Conservation (phyloP, 2,888 invertebrate genomes). For the Trissonchulus latispiculum region DNA sequence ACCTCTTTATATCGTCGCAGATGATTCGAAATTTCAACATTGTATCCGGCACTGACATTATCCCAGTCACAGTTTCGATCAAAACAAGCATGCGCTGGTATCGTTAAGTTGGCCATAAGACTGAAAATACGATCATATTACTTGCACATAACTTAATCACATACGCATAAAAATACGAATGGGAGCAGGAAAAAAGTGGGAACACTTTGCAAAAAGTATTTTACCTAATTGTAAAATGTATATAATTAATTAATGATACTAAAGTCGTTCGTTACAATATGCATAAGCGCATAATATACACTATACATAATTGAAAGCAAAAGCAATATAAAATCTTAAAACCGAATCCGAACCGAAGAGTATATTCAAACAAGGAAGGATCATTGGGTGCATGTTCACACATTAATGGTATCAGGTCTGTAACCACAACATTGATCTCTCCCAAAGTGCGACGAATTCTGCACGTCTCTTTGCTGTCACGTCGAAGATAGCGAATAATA, state of each 20-base stretch:
- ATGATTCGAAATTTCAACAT: constrained; percentile 2
- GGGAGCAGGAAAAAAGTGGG: too few species aligned
- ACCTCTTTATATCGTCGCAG: constrained; percentile 17
- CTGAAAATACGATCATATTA: too few species aligned
- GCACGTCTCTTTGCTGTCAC: constrained; percentile 70
- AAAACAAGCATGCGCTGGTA: constrained; percentile 63
- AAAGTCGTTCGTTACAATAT: too few species aligned
- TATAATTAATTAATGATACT: too few species aligned
- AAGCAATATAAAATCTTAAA: too few species aligned
- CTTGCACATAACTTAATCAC: too few species aligned
- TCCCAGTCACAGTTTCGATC: constrained; percentile 4
- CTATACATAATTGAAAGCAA: too few species aligned
- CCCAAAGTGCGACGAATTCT: constrained; percentile 78
- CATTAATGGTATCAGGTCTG: constrained; percentile 78
- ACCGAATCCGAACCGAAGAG: too few species aligned
- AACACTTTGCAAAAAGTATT: too few species aligned
- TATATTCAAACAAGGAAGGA: constrained; percentile 70
- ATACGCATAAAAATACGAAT: too few species aligned
- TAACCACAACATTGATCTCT: constrained; percentile 72
- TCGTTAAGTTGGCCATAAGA: constrained; percentile 81
- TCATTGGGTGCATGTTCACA: constrained; percentile 64
- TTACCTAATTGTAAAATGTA: too few species aligned
- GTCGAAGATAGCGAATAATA: constrained; percentile 72
- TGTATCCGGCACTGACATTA: neutral
- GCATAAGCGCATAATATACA: too few species aligned